Base-by-base conservation (phyloP, 2,797 vertebrate genomes). In the Fistularia tabacaria region DNA sequence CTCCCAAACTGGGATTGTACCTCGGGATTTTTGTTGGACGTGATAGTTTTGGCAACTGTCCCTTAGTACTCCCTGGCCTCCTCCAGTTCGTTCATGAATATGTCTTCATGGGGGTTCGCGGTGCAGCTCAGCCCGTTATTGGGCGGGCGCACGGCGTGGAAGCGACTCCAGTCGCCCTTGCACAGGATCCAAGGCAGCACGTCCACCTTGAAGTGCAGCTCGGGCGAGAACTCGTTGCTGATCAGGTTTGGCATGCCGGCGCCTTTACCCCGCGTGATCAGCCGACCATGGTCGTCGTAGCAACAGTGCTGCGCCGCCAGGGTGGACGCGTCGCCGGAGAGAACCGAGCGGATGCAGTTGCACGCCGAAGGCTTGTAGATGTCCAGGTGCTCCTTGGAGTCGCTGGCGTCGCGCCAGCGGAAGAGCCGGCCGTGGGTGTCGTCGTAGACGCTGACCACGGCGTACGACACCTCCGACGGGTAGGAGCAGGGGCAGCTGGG, bases 131-230 rank as follows among this genome's bases (percentile, higher is more conserved):
- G 74, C 49, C 93, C 94, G 0, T 95, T 97, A 80, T 95, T 97
- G 62, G 96, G 95, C 3, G 95, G 94, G 38, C 94, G 86, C 56
- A 93, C 88, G 0, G 84, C 82, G 0, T 97, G 94, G 74, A 95
- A 95, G n/a, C 93, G 91, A 80, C 94, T 98, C 96, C 96, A 98
- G 88, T 97, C 94, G 0, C 94, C 95, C 69, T 95, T 96, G 84
- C 96, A 97, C 50, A 95, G 88, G 80, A 98, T 94, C 95, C 95
- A 97, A 7, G 94, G 96, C 78, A 95, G 79, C 63, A 88, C 94
- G 62, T 98, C 95, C 62, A 96, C 92, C 66, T 94, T 95, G 88
- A 95, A 97, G 87, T 97, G 95, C 67, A 99, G 90, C 85, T 95
- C 94, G 0, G 93, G 94, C 0, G 93, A 99, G 84, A 98, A 93